Evolutionary conservation across 37 sponge, comb jelly and placozoan genomes (phyloP).

Genomic region (Halisarca cf. caerulea): DNA sequence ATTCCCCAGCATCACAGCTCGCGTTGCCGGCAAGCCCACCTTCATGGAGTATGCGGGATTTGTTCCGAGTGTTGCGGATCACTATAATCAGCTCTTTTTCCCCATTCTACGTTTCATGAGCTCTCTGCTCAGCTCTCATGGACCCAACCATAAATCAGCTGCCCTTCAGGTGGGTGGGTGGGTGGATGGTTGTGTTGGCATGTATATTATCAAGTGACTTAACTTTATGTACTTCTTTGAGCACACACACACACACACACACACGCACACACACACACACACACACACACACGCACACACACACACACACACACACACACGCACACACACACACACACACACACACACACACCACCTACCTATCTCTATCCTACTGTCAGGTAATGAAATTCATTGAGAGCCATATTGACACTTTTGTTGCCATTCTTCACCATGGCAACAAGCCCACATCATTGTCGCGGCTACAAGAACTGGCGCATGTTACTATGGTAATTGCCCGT

Average conservation of each 20-base stretch:
- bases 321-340: no score
- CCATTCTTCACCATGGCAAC: slow-evolving; percentile 52
- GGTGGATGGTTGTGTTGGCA: background rate
- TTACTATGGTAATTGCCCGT: slow-evolving; percentile 68
- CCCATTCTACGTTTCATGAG: slow-evolving; percentile 70
- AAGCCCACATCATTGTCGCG: slow-evolving; percentile 23
- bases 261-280: no score
- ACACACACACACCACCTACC: no score
- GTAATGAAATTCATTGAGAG: slow-evolving; percentile 57
- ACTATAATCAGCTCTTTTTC: slow-evolving; percentile 72
- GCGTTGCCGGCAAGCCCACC: background rate
- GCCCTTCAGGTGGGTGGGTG: slow-evolving; percentile 34
- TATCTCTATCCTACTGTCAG: background rate
- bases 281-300: no score
- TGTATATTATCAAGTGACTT: no score
- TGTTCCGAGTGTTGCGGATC: slow-evolving; percentile 60
- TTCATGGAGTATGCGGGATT: slow-evolving; percentile 34
- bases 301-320: no score
- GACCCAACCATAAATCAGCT: slow-evolving; percentile 68
- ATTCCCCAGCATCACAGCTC: background rate
- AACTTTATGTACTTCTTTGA: no score
- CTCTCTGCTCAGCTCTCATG: slow-evolving; percentile 57
- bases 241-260: no score
- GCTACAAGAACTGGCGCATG: slow-evolving; percentile 73
- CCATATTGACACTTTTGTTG: slow-evolving; percentile 68